phyloP scores from a whole-genome alignment of 2,888 invertebrate species.

The Panorpa germanica region DNA sequence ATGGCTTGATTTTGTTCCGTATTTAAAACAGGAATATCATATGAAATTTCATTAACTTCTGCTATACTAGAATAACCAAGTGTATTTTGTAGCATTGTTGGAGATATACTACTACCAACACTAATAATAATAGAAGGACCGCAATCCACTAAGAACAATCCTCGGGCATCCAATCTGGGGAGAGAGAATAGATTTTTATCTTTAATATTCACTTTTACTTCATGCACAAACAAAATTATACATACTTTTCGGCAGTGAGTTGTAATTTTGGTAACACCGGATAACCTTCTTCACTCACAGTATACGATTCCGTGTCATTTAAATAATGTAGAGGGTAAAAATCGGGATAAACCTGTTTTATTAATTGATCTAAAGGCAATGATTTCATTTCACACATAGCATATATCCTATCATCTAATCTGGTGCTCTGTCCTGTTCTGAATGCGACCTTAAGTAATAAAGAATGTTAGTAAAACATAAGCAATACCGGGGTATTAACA shows the following conservation, averaged over 20 bases:
- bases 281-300: constrained; percentile 21
- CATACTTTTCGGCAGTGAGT: constrained; percentile 57
- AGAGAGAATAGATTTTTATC: constrained; percentile 19
- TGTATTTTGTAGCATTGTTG: constrained; percentile 54
- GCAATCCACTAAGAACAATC: constrained; percentile 82
- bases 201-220: constrained; percentile 3
- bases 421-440: constrained; percentile 69
- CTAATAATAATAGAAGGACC: constrained; percentile 67
- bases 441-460: constrained; percentile 52
- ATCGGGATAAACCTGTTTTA: constrained; percentile 80
- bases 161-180: constrained; percentile 56
- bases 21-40: constrained; percentile 57
- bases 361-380: constrained; percentile 57
- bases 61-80: constrained; percentile 58
- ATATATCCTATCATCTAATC: constrained; percentile 81
- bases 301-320: constrained; percentile 24
- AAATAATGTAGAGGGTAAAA: constrained; percentile 70
- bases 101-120: constrained; percentile 60
- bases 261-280: constrained; percentile 64
- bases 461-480: constrained; percentile 9
- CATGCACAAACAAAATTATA: constrained; percentile 8
- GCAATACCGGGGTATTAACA: constrained; percentile 1
- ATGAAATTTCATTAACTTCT: constrained; percentile 59
- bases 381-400: constrained; percentile 90
- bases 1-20: constrained; percentile 55